phyloP scores from a whole-genome alignment of 2,797 vertebrate genomes.

The Corythornis leucogaster region DNA sequence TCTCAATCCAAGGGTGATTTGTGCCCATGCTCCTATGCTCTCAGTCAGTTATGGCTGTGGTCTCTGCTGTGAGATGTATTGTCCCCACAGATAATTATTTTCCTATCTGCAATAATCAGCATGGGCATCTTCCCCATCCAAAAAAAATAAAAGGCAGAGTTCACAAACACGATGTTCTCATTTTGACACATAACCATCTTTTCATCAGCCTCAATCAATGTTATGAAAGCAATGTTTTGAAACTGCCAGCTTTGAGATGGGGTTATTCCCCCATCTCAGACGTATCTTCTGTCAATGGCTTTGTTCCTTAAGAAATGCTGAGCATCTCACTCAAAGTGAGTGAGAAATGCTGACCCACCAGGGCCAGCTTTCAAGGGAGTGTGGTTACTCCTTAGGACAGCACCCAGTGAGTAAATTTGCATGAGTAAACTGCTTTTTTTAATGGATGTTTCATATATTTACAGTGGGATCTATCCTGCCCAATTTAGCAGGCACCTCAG shows the following conservation, averaged over 20 bases:
- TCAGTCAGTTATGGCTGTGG: background rate
- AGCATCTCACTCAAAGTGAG: background rate
- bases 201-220: accelerated
- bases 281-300: background rate
- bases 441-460: background rate
- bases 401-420: background rate
- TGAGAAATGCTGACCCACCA: too few species aligned
- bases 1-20: background rate
- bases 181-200: background rate
- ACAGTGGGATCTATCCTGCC: background rate
- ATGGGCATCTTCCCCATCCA: too few species aligned
- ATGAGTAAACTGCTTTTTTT: background rate
- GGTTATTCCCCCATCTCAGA: background rate
- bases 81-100: background rate
- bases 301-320: accelerated
- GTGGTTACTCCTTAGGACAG: background rate
- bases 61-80: background rate
- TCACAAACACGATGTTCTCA: accelerated
- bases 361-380: background rate
- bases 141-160: background rate
- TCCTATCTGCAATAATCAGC: background rate
- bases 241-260: background rate
- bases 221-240: background rate
- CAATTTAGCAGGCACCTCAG: background rate
- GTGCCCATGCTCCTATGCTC: background rate